Conservation (phyloP, 1,140 invertebrate genomes). For the Pectinophora gossypiella region DNA sequence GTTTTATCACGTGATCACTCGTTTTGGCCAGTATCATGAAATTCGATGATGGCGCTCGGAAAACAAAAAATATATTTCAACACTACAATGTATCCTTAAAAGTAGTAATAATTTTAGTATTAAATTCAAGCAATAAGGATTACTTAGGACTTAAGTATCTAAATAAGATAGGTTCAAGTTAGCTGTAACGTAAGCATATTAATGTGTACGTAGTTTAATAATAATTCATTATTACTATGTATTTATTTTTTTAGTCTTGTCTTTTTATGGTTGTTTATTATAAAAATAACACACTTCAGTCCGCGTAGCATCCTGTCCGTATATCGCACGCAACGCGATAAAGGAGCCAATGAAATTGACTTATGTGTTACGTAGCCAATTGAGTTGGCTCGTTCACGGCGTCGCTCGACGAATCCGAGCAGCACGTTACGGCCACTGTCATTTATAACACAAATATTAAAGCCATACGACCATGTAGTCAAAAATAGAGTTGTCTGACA, state of each 20-base stretch:
- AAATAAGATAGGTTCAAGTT: constrained; percentile 18
- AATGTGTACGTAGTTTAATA: too few species aligned
- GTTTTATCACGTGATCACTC: background rate
- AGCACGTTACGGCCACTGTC: background rate
- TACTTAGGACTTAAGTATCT: constrained; percentile 26
- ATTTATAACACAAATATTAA: background rate
- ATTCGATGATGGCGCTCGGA: background rate
- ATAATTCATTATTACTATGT: too few species aligned
- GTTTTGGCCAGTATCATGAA: background rate
- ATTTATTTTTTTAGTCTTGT: too few species aligned
- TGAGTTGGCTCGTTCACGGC: constrained; percentile 3
- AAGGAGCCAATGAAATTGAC: too few species aligned
- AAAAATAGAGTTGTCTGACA: background rate
- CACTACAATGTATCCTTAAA: constrained; percentile 43
- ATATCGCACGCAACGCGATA: too few species aligned
- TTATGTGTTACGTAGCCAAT: background rate
- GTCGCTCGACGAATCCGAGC: background rate
- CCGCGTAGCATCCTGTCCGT: too few species aligned
- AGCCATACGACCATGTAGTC: background rate
- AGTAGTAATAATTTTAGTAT: constrained; percentile 24
- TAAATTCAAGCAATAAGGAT: constrained; percentile 39
- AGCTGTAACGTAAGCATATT: constrained; percentile 18
- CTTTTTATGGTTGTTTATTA: too few species aligned
- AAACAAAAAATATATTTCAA: constrained; percentile 34
- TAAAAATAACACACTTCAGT: background rate